phyloP scores from a whole-genome alignment of 2,888 invertebrate species.

The Drosophila mimica region DNA sequence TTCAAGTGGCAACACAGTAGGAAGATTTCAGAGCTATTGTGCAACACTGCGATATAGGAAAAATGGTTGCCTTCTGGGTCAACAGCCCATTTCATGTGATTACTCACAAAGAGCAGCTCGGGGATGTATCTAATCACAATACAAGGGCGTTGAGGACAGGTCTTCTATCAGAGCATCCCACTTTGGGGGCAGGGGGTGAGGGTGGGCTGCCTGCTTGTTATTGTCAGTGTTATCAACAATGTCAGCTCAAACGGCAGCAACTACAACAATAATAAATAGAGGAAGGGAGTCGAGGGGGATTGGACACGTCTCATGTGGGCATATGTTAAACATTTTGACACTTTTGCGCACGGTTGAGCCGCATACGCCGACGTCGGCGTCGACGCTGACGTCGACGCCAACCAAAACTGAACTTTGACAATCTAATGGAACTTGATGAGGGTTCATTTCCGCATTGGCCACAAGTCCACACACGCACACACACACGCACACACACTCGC shows the following conservation, averaged over 20 bases:
- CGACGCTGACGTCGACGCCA: slow-evolving; percentile 35
- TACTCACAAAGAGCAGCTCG: slow-evolving; percentile 41
- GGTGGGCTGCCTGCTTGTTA: slow-evolving; percentile 57
- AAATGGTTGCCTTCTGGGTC: slow-evolving; percentile 37
- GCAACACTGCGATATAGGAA: slow-evolving; percentile 9
- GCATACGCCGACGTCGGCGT: slow-evolving; percentile 28
- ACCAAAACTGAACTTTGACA: slow-evolving; percentile 60
- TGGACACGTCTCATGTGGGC: slow-evolving; percentile 68
- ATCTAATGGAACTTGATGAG: slow-evolving; percentile 71
- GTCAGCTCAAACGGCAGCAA: slow-evolving; percentile 56
- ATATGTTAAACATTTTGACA: slow-evolving; percentile 79
- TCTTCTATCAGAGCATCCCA: slow-evolving; percentile 46
- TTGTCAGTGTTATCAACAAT: slow-evolving; percentile 77
- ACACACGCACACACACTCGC: slow-evolving; percentile 2
- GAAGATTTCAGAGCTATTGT: slow-evolving; percentile 2
- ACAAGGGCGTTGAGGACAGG: slow-evolving; percentile 29
- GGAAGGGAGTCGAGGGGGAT: not conserved
- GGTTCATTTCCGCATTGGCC: slow-evolving; percentile 51
- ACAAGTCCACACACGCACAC: slow-evolving; percentile 9
- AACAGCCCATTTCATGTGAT: slow-evolving; percentile 61
- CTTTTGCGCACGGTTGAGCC: slow-evolving; percentile 72
- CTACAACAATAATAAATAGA: slow-evolving; percentile 24
- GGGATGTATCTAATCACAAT: slow-evolving; percentile 47
- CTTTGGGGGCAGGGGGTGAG: not conserved
- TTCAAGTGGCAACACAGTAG: not conserved